Base-by-base conservation (phyloP, 1,140 invertebrate genomes). In the Ooceraea biroi region DNA sequence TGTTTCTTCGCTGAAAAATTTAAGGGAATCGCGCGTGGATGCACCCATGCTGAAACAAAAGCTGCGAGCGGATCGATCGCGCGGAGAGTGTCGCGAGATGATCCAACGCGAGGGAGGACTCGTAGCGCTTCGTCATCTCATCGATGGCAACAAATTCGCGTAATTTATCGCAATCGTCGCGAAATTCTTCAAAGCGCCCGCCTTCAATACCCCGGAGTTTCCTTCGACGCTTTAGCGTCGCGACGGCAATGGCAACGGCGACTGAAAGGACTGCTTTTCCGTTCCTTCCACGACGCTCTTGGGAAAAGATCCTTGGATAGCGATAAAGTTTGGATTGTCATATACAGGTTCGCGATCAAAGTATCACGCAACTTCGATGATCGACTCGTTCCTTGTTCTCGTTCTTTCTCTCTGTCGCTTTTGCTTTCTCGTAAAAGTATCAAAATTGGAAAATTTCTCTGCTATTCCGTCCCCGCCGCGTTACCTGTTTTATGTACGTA, bases 271-370 rank as follows among this genome's bases (percentile, higher is more conserved):
- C 50, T 71, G 3, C 11, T n/a, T 25, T 58, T 58, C 27, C 46
- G 14, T 12, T 7, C 36, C 36, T n/a, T n/a, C n/a, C n/a, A n/a
- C n/a, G 19, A 19, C 60, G 14, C 25, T 57, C 50, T n/a, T 55
- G 48, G 65, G 50, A 58, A 27, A 71, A 44, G 36, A 71, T 69
- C 65, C 25, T 69, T 30, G 76, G 76, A 69, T 50, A n/a, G 17
- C 36, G 76, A 80, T 80, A 71, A 80, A 80, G 76, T 80, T 80
- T 80, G 44, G 76, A 71, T 46, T 80, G 22, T 80, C 57, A 80
- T 58, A 71, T 71, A 80, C 36, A 69, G 36, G n/a, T 71, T 71
- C 76, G 36, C 36, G 50, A 71, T 71, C 76, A 46, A 80, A 58
- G 52, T 80, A 58, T 69, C 25, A 22, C 27, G 66, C 41, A 55